Base-by-base conservation (phyloP, 2,797 vertebrate species). In the Corythornis leucogaster region DNA sequence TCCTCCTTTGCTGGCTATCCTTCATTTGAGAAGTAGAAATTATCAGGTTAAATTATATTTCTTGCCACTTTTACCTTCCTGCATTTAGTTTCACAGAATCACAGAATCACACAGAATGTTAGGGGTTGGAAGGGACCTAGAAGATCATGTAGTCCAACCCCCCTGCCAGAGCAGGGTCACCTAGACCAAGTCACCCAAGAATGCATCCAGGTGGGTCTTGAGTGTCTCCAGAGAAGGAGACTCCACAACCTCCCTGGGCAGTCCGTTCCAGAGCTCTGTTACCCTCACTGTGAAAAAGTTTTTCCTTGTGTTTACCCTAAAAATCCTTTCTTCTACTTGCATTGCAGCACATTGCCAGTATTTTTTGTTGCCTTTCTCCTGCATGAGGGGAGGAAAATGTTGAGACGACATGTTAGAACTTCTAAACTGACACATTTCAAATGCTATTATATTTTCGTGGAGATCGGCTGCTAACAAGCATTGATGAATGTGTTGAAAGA, bases 401-500 rank as follows among this genome's bases (percentile, higher is more conserved):
- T 9, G 28, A 51, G 33, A 40, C 12, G 4, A 1, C 48, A 54
- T 6, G 0, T 33, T 62, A 10, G 12, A 28, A 16, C 17, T 58
- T 64, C 11, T 50, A 54, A 43, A 15, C 4, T 62, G 33, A 43
- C 17, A n/a, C 9, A 7, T 66, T 57, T 30, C 18, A 33, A 19
- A 2, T 54, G 5, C 2, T 11, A 12, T 68, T 1, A 2, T 79
- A 2, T 25, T 79, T 81, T 73, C 67, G 50, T 45, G 53, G 19
- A 6, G 3, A n/a, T 59, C 31, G 30, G 35, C 25, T 0, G 2
- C 40, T 64, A 51, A 18, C 7, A 21, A 51, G 15, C 5, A 1
- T 9, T 53, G 28, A 14, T 42, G 68, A 53, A 30, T 10, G 28
- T 38, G 38, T 19, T 1, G 2, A 51, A 43, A 86, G 51, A 68